Evolutionary conservation across 1,140 invertebrate genomes (phyloP).

Genomic region (Microplitis demolitor): DNA sequence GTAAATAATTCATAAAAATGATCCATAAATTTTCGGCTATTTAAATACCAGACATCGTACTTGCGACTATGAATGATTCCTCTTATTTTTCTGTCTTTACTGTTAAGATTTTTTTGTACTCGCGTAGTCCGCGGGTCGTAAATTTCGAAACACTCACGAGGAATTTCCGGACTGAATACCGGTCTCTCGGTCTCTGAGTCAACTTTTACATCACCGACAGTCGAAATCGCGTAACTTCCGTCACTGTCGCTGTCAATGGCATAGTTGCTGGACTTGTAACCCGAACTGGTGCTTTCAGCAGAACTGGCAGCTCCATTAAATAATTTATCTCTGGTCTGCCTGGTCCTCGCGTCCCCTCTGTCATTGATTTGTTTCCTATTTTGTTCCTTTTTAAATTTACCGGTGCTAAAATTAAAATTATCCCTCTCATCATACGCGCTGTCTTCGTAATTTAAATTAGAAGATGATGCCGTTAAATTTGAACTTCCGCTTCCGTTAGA

Average conservation of each 20-base stretch:
- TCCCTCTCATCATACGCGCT: slow-evolving; percentile 15
- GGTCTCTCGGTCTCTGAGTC: slow-evolving; percentile 43
- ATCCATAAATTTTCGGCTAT: slow-evolving; percentile 66
- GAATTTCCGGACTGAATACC: slow-evolving; percentile 25
- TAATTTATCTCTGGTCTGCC: slow-evolving; percentile 21
- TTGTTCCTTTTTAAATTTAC: slow-evolving; percentile 14
- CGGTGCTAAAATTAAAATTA: slow-evolving; percentile 18
- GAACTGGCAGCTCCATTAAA: neutral
- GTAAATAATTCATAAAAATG: slow-evolving; percentile 68
- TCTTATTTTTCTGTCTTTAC: slow-evolving; percentile 57
- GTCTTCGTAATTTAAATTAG: slow-evolving; percentile 29
- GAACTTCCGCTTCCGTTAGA: neutral
- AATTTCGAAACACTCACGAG: slow-evolving; percentile 46
- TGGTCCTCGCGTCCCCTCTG: neutral
- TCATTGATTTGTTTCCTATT: neutral
- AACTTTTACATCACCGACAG: slow-evolving; percentile 40
- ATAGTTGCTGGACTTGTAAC: slow-evolving; percentile 63
- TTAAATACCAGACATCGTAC: slow-evolving; percentile 65
- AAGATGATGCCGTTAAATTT: neutral
- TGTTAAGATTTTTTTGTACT: slow-evolving; percentile 35
- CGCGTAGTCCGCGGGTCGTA: slow-evolving; percentile 39
- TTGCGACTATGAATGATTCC: slow-evolving; percentile 50
- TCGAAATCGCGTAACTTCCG: slow-evolving; percentile 53
- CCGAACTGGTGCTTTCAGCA: slow-evolving; percentile 65
- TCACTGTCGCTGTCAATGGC: slow-evolving; percentile 65